These are phyloP conservation scores for Hyperopisus bebe DNA, from an alignment of 2,113 vertebrate species.

Conservation along the genomic window DNA sequence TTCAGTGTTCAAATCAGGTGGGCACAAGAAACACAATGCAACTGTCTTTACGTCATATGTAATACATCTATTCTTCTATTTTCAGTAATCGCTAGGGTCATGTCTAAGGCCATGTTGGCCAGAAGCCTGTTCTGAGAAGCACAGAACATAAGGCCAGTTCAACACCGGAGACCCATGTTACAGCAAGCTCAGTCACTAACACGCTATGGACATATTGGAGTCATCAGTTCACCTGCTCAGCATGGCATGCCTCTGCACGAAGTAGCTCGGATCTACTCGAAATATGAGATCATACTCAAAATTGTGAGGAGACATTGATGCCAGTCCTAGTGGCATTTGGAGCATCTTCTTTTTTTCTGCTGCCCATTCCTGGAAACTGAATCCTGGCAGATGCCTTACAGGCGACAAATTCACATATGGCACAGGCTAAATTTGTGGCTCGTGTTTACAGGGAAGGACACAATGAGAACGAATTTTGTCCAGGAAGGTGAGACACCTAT, in stretches of 20 bases:
- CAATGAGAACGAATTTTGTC: background rate
- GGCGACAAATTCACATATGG: background rate
- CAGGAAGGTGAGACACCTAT: background rate
- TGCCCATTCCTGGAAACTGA: background rate
- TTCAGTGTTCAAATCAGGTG: background rate
- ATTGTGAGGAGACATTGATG: background rate
- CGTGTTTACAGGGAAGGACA: background rate
- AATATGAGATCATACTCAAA: background rate
- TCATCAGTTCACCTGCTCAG: background rate
- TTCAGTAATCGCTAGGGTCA: background rate
- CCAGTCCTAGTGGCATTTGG: background rate
- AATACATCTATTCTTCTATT: background rate
- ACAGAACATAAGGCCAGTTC: background rate
- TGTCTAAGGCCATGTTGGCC: background rate
- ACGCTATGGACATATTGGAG: background rate
- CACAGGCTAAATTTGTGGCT: background rate
- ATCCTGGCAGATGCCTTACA: background rate
- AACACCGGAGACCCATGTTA: background rate
- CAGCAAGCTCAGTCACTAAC: background rate
- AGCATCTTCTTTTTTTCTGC: background rate
- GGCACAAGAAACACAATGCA: background rate
- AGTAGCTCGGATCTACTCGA: background rate
- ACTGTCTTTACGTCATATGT: background rate
- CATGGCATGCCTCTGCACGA: background rate
- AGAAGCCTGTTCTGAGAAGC: background rate